Base-by-base conservation (phyloP, 2,113 vertebrate genomes). In the Vanacampus margaritifer region DNA sequence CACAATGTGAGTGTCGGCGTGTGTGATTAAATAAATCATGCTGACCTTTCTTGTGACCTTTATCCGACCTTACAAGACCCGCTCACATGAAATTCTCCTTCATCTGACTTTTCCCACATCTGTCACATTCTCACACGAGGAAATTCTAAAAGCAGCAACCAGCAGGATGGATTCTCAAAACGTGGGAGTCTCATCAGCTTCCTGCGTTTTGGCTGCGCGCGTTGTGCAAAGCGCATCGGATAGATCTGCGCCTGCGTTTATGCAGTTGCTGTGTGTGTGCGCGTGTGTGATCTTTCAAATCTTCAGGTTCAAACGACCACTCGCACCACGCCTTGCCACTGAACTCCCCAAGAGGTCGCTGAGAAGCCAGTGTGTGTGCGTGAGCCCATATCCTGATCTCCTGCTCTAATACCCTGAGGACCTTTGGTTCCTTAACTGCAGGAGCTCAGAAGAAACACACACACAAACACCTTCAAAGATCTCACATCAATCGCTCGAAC, bases 21-120 rank as follows among this genome's bases (percentile, higher is more conserved):
- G 50, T 60, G 78, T 83, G 84, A 87, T 86, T 90, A 84, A 90
- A 90, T 90, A 88, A 90, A 87, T 87, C 82, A 88, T 90, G 84
- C 73, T 82, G 81, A 90, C 88, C 88, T 90, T 90, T 90, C 63
- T 67, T 75, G 60, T 77, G 78, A 86, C 88, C 88, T 87, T 90
- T 88, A 36, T 74, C 69, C 86, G 85, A 87, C 88, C 87, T 90
- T 87, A 85, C 82, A 86, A 83, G 87, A 87, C 87, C 78, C 79
- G 66, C 63, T 28, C 76, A 84, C 85, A 83, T 87, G 85, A 87
- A 89, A 87, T 75, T 70, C 68, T 74, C 81, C 79, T 81, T 80
- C 68, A 83, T 84, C 81, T 79, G 65, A 48, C 10, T 19, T 51
- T 63, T 62, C 62, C 67, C 41, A 71, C 71, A 45, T 43, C 48